Evolutionary conservation across 2,797 vertebrate species (phyloP).

Genomic region (Cyprinella venusta): DNA sequence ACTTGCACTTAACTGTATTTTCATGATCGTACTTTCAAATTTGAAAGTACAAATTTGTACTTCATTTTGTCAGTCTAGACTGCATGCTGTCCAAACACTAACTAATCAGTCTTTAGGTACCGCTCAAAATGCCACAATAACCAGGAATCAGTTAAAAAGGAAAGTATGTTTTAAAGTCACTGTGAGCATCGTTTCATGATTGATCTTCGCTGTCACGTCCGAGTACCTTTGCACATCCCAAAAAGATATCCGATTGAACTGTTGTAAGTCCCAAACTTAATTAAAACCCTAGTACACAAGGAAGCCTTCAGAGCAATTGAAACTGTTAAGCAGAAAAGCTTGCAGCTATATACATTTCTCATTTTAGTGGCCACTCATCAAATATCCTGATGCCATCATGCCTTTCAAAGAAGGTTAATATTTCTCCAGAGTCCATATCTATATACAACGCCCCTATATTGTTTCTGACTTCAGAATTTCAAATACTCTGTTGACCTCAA

Average conservation of each 20-base stretch:
- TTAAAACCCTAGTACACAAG: slow-evolving; percentile 41
- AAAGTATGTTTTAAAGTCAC: not conserved
- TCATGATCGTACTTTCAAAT: too few relatives aligned
- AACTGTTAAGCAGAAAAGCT: slow-evolving; percentile 46
- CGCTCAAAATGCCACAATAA: not conserved
- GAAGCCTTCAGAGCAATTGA: slow-evolving; percentile 28
- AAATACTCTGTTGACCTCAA: slow-evolving; percentile 59
- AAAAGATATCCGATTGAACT: slow-evolving; percentile 40
- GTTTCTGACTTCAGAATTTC: slow-evolving; percentile 48
- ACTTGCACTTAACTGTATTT: not conserved
- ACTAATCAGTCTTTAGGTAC: not conserved
- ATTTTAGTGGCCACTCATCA: slow-evolving; percentile 54
- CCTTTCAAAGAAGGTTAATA: slow-evolving; percentile 56
- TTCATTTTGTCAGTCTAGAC: not conserved
- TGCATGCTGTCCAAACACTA: not conserved
- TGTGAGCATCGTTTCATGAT: not conserved
- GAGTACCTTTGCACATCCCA: not conserved
- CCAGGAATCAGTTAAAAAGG: not conserved
- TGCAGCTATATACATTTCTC: slow-evolving; percentile 50
- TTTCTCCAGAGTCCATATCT: slow-evolving; percentile 39
- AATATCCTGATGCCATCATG: slow-evolving; percentile 55
- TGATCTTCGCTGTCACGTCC: not conserved
- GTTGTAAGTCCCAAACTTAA: slow-evolving; percentile 51
- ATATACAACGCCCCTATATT: slow-evolving; percentile 47
- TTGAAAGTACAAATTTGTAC: too few relatives aligned